Evolutionary conservation across 2,797 vertebrate genomes (phyloP).

Genomic region (Melanotaenia trifasciata): DNA sequence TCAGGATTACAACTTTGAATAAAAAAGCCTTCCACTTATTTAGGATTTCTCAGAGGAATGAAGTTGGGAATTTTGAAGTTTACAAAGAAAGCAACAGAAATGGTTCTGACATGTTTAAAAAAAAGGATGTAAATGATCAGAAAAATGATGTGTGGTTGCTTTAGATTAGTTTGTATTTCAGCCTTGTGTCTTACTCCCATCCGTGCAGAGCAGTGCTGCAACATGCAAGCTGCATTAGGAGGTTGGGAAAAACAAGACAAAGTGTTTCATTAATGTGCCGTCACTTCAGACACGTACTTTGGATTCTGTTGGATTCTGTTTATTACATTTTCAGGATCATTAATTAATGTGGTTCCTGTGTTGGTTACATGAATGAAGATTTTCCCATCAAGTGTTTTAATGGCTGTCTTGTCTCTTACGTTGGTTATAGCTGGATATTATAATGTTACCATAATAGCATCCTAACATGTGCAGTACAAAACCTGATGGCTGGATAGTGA

Average conservation of each 20-base stretch:
- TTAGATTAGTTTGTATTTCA: neutral
- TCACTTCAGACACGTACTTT: constrained; percentile 27
- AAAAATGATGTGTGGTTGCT: constrained; percentile 21
- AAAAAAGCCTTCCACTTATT: constrained; percentile 3
- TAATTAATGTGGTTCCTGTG: constrained; percentile 28
- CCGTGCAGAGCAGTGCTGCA: constrained; percentile 33
- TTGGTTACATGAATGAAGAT: constrained; percentile 50
- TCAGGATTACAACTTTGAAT: constrained; percentile 8
- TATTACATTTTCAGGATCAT: constrained; percentile 42
- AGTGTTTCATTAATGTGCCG: neutral
- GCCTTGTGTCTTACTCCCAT: constrained; percentile 9
- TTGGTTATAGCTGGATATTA: constrained; percentile 62
- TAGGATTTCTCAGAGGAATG: constrained; percentile 7
- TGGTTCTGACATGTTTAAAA: constrained; percentile 9
- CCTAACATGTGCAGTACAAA: constrained; percentile 68
- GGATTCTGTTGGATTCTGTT: constrained; percentile 32
- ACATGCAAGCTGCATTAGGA: constrained; percentile 13
- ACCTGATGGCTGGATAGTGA: constrained; percentile 74
- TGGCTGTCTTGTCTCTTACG: constrained; percentile 54
- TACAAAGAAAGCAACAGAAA: neutral
- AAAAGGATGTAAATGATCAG: constrained; percentile 4
- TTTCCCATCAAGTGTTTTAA: constrained; percentile 49
- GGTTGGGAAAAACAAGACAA: neutral
- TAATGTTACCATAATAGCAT: constrained; percentile 61
- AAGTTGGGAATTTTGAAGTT: neutral